phyloP scores from a whole-genome alignment of 2,797 vertebrate species.

The Pseudomugil gertrudae region DNA sequence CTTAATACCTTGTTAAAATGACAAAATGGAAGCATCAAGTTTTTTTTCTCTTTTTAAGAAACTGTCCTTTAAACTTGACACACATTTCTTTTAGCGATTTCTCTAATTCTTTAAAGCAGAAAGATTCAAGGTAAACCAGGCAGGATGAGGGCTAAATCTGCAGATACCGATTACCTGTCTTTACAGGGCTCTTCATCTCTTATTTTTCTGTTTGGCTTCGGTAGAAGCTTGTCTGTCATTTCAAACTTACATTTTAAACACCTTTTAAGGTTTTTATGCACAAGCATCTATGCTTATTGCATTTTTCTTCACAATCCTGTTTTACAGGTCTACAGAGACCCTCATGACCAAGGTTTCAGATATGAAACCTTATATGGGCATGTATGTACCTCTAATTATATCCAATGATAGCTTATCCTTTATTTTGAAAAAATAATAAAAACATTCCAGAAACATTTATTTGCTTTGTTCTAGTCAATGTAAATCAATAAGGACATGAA shows the following conservation, averaged over 20 bases:
- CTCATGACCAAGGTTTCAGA: neutral
- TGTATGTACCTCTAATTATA: neutral
- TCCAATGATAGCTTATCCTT: neutral
- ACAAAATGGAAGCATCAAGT: too few relatives aligned
- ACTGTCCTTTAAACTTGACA: neutral
- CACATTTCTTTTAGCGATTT: neutral
- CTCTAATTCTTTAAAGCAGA: neutral
- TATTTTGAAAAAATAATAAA: neutral
- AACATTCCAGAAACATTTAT: neutral
- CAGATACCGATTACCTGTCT: neutral
- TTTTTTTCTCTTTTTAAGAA: neutral
- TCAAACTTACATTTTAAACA: neutral
- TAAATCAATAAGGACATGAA: neutral
- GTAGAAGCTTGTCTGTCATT: neutral
- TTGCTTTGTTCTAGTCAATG: neutral
- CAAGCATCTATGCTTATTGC: neutral
- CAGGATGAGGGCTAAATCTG: neutral
- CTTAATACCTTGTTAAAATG: neutral
- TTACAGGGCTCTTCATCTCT: neutral
- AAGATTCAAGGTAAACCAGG: neutral
- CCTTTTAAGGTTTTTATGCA: neutral
- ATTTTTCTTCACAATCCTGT: neutral
- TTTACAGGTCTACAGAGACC: neutral
- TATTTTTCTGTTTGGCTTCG: neutral
- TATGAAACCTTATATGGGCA: neutral